Evolutionary conservation across 35 echinoderm and acorn worm genomes (phyloP).

Genomic region (Holothuria glaberrima): DNA sequence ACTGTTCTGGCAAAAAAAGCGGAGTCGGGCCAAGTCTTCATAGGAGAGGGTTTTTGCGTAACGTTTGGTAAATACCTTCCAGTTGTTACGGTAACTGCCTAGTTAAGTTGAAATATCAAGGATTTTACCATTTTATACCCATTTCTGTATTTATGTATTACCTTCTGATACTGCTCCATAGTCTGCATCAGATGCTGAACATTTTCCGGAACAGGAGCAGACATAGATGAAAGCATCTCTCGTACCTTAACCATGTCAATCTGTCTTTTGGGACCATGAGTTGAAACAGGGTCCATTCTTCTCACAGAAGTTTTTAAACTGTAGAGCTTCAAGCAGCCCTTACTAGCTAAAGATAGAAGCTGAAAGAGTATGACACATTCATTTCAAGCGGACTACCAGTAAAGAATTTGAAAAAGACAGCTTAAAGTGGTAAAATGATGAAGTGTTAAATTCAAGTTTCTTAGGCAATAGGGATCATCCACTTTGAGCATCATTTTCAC

Average conservation of each 20-base stretch:
- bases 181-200: constrained; percentile 76
- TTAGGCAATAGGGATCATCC: neutral
- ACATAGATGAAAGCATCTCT: constrained; percentile 66
- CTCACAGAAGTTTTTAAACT: constrained; percentile 29
- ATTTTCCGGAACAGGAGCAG: constrained; percentile 52
- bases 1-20: no score
- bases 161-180: constrained; percentile 74
- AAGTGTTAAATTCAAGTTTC: neutral
- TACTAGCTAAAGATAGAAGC: constrained; percentile 69
- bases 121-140: no score
- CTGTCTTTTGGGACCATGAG: constrained; percentile 17
- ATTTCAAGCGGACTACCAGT: no score
- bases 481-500: neutral
- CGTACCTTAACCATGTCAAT: constrained; percentile 75
- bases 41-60: no score
- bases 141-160: neutral
- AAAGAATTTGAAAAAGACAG: no score
- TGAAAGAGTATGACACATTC: neutral
- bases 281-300: neutral
- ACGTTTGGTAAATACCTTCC: no score
- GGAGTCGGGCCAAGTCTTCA: no score
- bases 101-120: no score
- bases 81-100: no score
- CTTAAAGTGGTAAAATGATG: neutral
- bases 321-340: constrained; percentile 32